Percentiles rank a stretch among this genome's conserved stretches.
These are phyloP conservation scores for Synergus umbraculus DNA, from an alignment of 2,888 invertebrate species.

Conservation along the genomic window DNA sequence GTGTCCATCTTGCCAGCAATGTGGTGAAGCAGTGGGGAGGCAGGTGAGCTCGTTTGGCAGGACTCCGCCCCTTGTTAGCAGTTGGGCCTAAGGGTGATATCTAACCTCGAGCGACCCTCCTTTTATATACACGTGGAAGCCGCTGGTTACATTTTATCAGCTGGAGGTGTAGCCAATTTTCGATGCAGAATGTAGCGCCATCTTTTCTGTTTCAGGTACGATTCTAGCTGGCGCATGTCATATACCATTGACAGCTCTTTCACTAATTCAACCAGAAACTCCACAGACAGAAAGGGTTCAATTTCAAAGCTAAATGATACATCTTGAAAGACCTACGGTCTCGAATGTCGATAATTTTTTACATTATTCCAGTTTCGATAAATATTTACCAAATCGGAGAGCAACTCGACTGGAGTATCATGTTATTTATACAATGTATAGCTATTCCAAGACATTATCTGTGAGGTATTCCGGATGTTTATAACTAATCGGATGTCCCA, in stretches of 20 bases:
- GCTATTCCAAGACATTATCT: slow-evolving; percentile 47
- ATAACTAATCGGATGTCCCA: slow-evolving; percentile 36
- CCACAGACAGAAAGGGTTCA: background rate
- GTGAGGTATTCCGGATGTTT: slow-evolving; percentile 47
- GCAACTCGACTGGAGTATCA: slow-evolving; percentile 43
- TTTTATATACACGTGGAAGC: slow-evolving; percentile 56
- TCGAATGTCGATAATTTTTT: background rate
- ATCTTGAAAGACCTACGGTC: too few species aligned
- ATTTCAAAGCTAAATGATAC: too few species aligned
- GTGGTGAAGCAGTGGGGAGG: slow-evolving; percentile 56
- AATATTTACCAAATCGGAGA: slow-evolving; percentile 51
- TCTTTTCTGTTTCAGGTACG: slow-evolving; percentile 18
- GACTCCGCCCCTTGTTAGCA: slow-evolving; percentile 76
- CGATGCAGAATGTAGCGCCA: slow-evolving; percentile 28
- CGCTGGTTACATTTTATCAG: slow-evolving; percentile 53
- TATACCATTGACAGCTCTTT: background rate
- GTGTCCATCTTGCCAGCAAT: slow-evolving; percentile 48
- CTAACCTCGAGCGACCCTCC: slow-evolving; percentile 64
- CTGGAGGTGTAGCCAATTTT: slow-evolving; percentile 53
- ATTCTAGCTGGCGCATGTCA: slow-evolving; percentile 21
- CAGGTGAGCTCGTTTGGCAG: slow-evolving; percentile 54
- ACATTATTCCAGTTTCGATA: slow-evolving; percentile 51
- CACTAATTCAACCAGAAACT: background rate
- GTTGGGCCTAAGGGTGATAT: slow-evolving; percentile 72
- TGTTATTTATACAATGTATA: slow-evolving; percentile 48